Evolutionary conservation across 1,140 invertebrate genomes (phyloP).

Genomic region (Manduca sexta): DNA sequence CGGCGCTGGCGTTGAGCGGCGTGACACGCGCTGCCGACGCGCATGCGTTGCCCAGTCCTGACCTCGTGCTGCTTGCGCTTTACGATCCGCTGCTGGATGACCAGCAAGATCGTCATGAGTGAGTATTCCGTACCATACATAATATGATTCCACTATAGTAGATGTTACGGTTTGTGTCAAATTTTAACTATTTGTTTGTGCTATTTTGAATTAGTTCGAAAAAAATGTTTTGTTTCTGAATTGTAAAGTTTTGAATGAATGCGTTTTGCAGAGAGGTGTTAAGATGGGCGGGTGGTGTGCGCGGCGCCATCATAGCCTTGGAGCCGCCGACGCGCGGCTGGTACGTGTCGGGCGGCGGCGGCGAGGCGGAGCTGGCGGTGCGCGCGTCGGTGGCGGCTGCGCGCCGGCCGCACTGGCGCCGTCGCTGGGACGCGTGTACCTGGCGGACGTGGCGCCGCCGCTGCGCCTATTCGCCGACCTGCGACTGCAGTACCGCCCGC

Average conservation of each 20-base stretch:
- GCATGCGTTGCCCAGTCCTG: conserved; percentile 77
- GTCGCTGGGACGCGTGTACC: conserved; percentile 86
- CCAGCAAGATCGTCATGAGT: conserved; percentile 58
- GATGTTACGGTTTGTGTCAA: too few relatives aligned
- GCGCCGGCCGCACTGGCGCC: conserved; percentile 82
- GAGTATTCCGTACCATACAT: too few relatives aligned
- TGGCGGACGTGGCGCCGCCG: conserved; percentile 90
- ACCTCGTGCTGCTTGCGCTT: conserved; percentile 88
- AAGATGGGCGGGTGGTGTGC: conserved; percentile 76
- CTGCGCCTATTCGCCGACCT: conserved; percentile 83
- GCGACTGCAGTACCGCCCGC: conserved; percentile 87
- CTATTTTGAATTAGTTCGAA: too few relatives aligned
- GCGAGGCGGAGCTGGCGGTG: conserved; percentile 75
- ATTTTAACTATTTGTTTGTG: too few relatives aligned
- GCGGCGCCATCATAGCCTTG: conserved; percentile 84
- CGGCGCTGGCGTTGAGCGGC: conserved; percentile 7
- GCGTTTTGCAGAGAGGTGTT: conserved; percentile 17
- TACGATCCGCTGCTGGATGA: conserved; percentile 78
- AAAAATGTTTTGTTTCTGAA: too few relatives aligned
- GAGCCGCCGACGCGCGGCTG: conserved; percentile 84
- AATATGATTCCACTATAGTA: too few relatives aligned
- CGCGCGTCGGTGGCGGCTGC: conserved; percentile 82
- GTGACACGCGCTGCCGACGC: conserved; percentile 16
- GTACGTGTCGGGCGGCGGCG: conserved; percentile 71
- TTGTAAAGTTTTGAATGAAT: not conserved